phyloP scores from a whole-genome alignment of 2,888 invertebrate genomes.

The Capitulum mitella region DNA sequence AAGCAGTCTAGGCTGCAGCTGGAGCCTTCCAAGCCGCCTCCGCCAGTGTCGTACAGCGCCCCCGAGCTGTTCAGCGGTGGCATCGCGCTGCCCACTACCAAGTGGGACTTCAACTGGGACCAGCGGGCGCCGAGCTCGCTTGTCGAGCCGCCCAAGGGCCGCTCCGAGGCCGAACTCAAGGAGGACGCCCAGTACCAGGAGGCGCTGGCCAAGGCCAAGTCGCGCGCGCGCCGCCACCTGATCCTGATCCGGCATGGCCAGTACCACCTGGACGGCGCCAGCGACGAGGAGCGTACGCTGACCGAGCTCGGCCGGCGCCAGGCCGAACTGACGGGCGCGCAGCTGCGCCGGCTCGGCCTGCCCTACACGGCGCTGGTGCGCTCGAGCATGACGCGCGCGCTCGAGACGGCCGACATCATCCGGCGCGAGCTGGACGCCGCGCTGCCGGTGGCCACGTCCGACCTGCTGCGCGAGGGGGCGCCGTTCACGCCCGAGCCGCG shows the following conservation, averaged over 20 bases:
- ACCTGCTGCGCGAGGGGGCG: conserved; percentile 81
- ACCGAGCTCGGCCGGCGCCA: conserved; percentile 78
- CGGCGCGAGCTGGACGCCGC: conserved; percentile 56
- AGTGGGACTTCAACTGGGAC: conserved; percentile 21
- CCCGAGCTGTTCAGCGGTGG: background rate
- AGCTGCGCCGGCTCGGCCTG: conserved; percentile 63
- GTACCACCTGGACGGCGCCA: conserved; percentile 54
- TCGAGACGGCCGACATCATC: conserved; percentile 82
- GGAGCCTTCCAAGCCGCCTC: background rate
- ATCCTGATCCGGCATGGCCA: conserved; percentile 92
- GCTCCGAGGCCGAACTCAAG: background rate
- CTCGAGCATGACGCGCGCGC: conserved; percentile 90
- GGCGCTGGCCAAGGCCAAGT: conserved; percentile 52
- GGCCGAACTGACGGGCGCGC: conserved; percentile 73
- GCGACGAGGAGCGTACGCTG: conserved; percentile 46
- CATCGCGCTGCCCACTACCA: background rate
- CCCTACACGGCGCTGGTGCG: conserved; percentile 71
- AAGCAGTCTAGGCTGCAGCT: background rate
- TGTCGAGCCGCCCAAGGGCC: background rate
- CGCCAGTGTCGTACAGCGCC: background rate
- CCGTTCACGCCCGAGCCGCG: conserved; percentile 93
- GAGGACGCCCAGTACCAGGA: conserved; percentile 23
- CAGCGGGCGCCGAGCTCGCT: background rate
- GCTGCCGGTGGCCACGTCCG: conserved; percentile 54
- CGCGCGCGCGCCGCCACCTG: conserved; percentile 66